Percentiles rank a stretch among this genome's conserved stretches.
phyloP scores from a whole-genome alignment of 1,140 invertebrate species.

The Andrena cerasifolii region DNA sequence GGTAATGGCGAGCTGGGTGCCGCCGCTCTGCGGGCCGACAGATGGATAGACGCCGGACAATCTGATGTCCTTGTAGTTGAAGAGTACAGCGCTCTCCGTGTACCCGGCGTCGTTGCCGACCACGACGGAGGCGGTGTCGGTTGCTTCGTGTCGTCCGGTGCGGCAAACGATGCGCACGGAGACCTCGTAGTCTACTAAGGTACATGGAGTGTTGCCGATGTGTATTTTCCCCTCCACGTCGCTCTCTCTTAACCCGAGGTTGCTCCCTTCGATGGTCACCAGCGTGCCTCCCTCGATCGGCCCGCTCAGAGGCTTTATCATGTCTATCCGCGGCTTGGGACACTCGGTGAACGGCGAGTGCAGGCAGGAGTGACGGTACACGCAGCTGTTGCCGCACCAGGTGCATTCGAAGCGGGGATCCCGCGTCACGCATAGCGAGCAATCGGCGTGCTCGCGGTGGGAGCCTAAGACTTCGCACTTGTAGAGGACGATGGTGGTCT shows the following conservation, averaged over 20 bases:
- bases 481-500: constrained; percentile 94
- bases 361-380: constrained; percentile 91
- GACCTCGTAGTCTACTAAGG: constrained; percentile 94
- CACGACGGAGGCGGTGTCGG: constrained; percentile 90
- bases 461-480: constrained; percentile 97
- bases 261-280: constrained; percentile 97
- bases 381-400: constrained; percentile 95
- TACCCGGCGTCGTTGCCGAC: constrained; percentile 95
- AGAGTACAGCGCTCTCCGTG: constrained; percentile 93
- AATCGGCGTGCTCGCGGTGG: constrained; percentile 95
- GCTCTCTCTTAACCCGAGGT: constrained; percentile 94
- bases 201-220: constrained; percentile 95
- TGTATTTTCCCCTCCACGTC: constrained; percentile 96
- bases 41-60: constrained; percentile 91
- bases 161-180: constrained; percentile 95
- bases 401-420: constrained; percentile 94
- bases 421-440: constrained; percentile 95
- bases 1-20: constrained; percentile 94
- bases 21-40: constrained; percentile 96
- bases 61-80: constrained; percentile 94
- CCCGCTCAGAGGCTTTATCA: constrained; percentile 96
- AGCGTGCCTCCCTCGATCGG: constrained; percentile 98
- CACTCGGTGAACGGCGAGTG: constrained; percentile 90
- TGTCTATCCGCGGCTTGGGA: constrained; percentile 95
- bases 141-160: constrained; percentile 89